Base-by-base conservation (phyloP, 2,797 vertebrate species). In the Clarias platycephalus region DNA sequence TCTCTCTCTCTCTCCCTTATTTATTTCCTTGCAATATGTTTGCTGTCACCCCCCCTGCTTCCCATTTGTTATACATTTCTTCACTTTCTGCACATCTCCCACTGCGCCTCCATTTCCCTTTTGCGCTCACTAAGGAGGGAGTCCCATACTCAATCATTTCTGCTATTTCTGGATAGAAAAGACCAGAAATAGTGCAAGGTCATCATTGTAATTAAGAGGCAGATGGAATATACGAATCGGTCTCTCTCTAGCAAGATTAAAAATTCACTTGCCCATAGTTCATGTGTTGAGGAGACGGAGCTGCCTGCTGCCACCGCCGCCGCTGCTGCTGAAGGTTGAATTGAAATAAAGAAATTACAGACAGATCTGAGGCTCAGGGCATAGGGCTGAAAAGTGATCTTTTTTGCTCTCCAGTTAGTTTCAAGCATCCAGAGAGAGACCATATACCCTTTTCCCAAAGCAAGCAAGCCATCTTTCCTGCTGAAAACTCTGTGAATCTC, bases 141-240 rank as follows among this genome's bases (percentile, higher is more conserved):
- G 88, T 88, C 86, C 85, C 88, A 89, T 81, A 89, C 88, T 87
- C 88, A 90, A 91, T 91, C 87, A 68, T 85, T 85, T 37, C 86
- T 85, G 89, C 87, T 93, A 93, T 94, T 93, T 93, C 91, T 89
- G 89, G 91, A 88, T 20, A 34, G 82, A 28, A 31, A 82, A 87
- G 84, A 92, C 90, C 89, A 82, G 91, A 92, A 95, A 91, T 92
- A 91, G 89, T 82, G 87, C 93, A 93, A 94, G 94, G 94, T 94
- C 94, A 92, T 87, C 18, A 78, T 91, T 92, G 93, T 95, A 93
- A 95, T 95, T 95, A 95, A 93, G 88, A 91, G 82, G 49, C 86
- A 85, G 67, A 83, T 81, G 84, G 83, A 88, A 84, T 84, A 79
- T 66, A 84, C 60, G 44, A 86, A 88, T 89, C 7, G 31, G 62